Percentiles rank a stretch among this genome's conserved stretches.
phyloP scores from a whole-genome alignment of 2,888 invertebrate species.

The Timandra comae region DNA sequence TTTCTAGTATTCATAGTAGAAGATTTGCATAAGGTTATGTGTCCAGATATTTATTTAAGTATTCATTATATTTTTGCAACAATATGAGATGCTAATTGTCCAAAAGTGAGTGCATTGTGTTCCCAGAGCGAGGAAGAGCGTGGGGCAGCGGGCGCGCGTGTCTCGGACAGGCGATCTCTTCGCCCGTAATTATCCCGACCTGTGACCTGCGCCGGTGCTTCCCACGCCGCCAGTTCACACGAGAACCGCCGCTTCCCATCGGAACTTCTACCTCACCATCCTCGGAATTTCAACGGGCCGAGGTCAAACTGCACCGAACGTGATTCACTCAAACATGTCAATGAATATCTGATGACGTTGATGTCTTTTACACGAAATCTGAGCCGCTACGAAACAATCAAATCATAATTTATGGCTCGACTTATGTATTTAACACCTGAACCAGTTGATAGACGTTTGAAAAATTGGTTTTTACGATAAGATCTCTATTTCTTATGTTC shows the following conservation, averaged over 20 bases:
- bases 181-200: conserved; percentile 64
- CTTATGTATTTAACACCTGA: too few relatives aligned
- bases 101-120: too few relatives aligned
- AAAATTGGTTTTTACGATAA: too few relatives aligned
- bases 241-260: conserved; percentile 65
- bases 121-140: too few relatives aligned
- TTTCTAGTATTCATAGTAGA: too few relatives aligned
- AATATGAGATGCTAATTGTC: too few relatives aligned
- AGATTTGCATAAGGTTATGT: too few relatives aligned
- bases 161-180: conserved; percentile 26
- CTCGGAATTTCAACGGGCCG: neutral
- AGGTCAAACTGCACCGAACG: neutral
- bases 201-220: conserved; percentile 57
- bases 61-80: too few relatives aligned
- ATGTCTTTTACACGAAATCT: conserved; percentile 8
- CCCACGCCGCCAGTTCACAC: conserved; percentile 66
- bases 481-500: too few relatives aligned
- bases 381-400: conserved; percentile 4
- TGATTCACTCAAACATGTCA: neutral
- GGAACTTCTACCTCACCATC: conserved; percentile 29
- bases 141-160: too few relatives aligned
- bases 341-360: conserved; percentile 6
- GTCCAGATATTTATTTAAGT: too few relatives aligned
- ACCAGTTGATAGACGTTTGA: too few relatives aligned
- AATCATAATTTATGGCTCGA: conserved; percentile 14